Evolutionary conservation across 2,113 vertebrate species (phyloP).

Genomic region (Toxotes chatareus): DNA sequence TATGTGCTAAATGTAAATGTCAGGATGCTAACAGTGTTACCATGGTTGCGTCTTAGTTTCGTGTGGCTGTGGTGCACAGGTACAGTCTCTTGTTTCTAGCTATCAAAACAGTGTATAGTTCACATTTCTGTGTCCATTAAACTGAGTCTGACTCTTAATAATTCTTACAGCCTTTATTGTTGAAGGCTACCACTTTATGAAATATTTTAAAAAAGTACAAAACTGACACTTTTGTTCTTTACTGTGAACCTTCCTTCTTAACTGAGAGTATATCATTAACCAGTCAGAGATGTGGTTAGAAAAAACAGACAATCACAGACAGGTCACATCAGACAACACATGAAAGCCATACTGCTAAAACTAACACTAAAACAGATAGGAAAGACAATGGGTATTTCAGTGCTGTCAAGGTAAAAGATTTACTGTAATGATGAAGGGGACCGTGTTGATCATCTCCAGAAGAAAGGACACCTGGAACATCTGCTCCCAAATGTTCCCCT

Average conservation of each 20-base stretch:
- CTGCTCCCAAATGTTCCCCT: conserved; percentile 90
- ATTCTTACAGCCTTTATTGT: no score
- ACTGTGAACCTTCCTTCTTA: no score
- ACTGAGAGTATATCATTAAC: no score
- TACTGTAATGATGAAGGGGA: conserved; percentile 88
- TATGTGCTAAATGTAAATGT: no score
- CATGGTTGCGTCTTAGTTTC: no score
- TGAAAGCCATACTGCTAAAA: neutral
- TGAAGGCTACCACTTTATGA: no score
- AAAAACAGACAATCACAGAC: neutral
- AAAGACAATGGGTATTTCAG: neutral
- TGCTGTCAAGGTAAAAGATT: conserved; percentile 48
- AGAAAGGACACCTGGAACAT: conserved; percentile 87
- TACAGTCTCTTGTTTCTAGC: no score
- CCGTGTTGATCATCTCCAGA: conserved; percentile 88
- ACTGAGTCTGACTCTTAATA: neutral
- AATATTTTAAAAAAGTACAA: no score
- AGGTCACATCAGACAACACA: neutral
- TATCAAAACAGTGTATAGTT: neutral
- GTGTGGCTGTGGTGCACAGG: no score
- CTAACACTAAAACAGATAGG: neutral
- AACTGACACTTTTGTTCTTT: no score
- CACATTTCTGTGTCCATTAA: neutral
- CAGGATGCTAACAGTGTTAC: no score
- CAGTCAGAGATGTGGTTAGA: neutral